Percentiles rank a stretch among this genome's conserved stretches.
Evolutionary conservation across 1,140 invertebrate genomes (phyloP).

Genomic region (Drosophila biarmipes): DNA sequence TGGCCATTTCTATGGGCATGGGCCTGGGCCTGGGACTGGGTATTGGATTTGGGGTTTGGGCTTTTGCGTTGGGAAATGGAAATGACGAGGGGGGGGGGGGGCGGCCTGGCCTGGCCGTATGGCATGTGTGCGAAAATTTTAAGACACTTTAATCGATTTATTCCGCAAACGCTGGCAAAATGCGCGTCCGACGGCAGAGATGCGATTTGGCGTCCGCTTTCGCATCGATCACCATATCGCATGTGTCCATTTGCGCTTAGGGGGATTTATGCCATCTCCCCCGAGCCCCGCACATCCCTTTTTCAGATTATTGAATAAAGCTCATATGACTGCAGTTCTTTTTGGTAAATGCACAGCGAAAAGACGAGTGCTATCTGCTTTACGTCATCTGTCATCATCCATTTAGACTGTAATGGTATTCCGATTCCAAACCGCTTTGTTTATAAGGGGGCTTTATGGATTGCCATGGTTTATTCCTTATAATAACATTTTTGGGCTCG

Average conservation of each 20-base stretch:
- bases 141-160: conserved; percentile 44
- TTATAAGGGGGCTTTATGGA: too few relatives aligned
- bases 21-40: not conserved
- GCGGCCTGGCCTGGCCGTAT: too few relatives aligned
- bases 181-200: conserved; percentile 10
- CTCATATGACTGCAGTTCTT: conserved; percentile 10
- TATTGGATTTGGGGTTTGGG: not conserved
- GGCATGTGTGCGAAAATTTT: conserved; percentile 23
- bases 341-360: conserved; percentile 5
- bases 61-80: not conserved
- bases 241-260: conserved; percentile 21
- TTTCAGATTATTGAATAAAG: conserved; percentile 17
- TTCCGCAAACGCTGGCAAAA: conserved; percentile 13
- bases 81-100: not conserved
- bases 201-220: not conserved
- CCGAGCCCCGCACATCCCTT: not conserved
- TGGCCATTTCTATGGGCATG: conserved; percentile 2
- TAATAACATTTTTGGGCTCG: too few relatives aligned
- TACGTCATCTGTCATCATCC: too few relatives aligned
- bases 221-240: conserved; percentile 16
- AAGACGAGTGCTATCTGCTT: not conserved
- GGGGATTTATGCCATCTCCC: conserved; percentile 10
- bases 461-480: too few relatives aligned
- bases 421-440: too few relatives aligned
- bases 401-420: too few relatives aligned